A percentile compares a stretch with the other conserved stretches of the same genome.
Conservation (phyloP, 1,140 invertebrate species). For the Ladona fulva region DNA sequence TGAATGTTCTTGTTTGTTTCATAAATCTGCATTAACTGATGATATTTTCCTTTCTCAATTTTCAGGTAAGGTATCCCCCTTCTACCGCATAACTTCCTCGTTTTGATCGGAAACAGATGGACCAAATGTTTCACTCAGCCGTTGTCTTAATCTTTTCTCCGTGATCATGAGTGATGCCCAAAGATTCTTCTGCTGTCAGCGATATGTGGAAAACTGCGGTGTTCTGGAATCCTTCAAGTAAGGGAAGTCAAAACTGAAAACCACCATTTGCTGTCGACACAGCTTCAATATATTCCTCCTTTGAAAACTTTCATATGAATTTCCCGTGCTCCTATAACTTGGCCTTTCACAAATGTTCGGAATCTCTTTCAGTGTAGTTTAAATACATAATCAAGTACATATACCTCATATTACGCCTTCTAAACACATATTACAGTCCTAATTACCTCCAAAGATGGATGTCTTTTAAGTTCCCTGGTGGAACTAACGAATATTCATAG, state of each 20-base stretch:
- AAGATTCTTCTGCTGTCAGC: neutral
- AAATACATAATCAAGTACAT: too few species aligned
- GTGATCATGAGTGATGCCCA: neutral
- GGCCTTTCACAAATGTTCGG: too few species aligned
- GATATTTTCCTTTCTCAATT: neutral
- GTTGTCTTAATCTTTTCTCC: neutral
- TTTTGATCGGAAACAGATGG: conserved; percentile 5
- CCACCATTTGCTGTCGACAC: neutral
- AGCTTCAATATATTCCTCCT: neutral
- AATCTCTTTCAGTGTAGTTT: too few species aligned
- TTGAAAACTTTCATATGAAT: neutral
- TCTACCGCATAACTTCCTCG: neutral
- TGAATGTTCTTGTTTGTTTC: too few species aligned
- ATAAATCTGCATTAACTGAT: neutral
- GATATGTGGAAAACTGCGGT: neutral
- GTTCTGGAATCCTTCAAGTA: neutral
- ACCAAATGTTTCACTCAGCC: neutral
- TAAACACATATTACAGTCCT: too few species aligned
- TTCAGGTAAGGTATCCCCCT: neutral
- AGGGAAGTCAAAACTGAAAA: conserved; percentile 6
- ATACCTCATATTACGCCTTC: too few species aligned
- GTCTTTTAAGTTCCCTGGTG: too few species aligned
- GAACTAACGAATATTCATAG: too few species aligned
- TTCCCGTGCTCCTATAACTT: neutral
- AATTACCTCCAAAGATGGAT: too few species aligned